Evolutionary conservation across 2,888 invertebrate genomes (phyloP), one percentile per base, ranked within the genome.

Genomic region (Tricholauxania praeusta): DNA sequence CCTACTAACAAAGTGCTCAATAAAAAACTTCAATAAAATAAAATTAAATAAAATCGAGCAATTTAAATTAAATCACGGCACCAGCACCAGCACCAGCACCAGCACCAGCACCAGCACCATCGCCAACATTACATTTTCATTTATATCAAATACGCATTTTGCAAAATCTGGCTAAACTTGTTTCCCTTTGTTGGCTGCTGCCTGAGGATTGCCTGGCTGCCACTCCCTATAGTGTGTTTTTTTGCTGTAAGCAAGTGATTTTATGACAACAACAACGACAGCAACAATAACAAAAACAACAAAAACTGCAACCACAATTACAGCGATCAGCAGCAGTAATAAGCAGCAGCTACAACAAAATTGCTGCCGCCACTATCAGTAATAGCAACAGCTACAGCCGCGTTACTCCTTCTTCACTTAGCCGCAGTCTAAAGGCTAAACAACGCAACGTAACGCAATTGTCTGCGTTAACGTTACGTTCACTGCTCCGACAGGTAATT

Each of bases 401-500:
- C 39, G 17, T 47, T 14, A 17, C 49, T 22, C 39, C 48, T 47
- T 19, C 47, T 48, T 7, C 48, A 57, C 57, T 22, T 7, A 12
- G 12, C 12, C 57, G 19, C n/a, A 8, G 17, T 12, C 57, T 14
- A 28, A 60, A 32, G 7, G 51, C 19, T 47, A 8, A 28, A 62
- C 17, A 48, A 70, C 47, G 52, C 48, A 60, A 70, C 69, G 68
- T 48, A 55, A 48, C 70, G 62, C 62, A 52, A 39, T 22, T 48
- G 22, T 62, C 10, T 53, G 47, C 39, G 32, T 15, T 47, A 10
- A 47, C 67, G 47, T 64, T 51, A 22, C 51, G 51, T 48, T 22
- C 14, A 51, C 22, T 47, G 57, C 55, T 70, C n/a, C 70, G 63
- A 62, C 70, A 70, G 63, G 70, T 70, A 70, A 48, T 70, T 63